These are phyloP conservation scores for Drosophila kurseongensis DNA, from an alignment of 1,140 invertebrate genomes.

Conservation along the genomic window DNA sequence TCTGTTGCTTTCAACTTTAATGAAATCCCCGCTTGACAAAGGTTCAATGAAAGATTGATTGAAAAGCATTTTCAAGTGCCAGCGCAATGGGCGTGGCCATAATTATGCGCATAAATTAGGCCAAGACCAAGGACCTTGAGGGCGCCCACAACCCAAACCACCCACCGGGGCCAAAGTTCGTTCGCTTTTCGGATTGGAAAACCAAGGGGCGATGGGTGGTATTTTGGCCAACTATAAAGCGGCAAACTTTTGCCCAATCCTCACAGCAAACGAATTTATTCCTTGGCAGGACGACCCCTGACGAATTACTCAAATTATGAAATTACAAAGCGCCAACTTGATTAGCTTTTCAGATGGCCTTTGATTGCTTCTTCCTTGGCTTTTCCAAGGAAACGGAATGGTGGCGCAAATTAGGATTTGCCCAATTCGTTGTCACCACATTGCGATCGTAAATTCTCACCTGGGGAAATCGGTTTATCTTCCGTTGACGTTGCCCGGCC, in stretches of 20 bases:
- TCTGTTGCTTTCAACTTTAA: slow-evolving; percentile 65
- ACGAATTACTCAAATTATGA: slow-evolving; percentile 70
- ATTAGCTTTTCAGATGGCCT: slow-evolving; percentile 60
- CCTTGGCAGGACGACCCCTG: slow-evolving; percentile 20
- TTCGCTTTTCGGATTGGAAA: slow-evolving; percentile 6
- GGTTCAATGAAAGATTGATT: slow-evolving; percentile 79
- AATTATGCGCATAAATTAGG: slow-evolving; percentile 79
- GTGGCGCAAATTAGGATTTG: slow-evolving; percentile 30
- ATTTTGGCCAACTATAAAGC: slow-evolving; percentile 23
- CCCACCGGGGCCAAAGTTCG: slow-evolving; percentile 28
- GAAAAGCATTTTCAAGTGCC: slow-evolving; percentile 72
- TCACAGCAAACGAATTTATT: slow-evolving; percentile 27
- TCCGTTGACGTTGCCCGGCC: slow-evolving; percentile 19
- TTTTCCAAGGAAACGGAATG: background rate
- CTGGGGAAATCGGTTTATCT: slow-evolving; percentile 63
- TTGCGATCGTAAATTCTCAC: slow-evolving; percentile 70
- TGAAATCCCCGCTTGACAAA: slow-evolving; percentile 76
- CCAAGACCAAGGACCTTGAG: slow-evolving; percentile 31
- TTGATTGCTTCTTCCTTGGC: slow-evolving; percentile 49
- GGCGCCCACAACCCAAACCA: background rate
- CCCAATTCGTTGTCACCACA: slow-evolving; percentile 49
- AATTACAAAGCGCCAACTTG: slow-evolving; percentile 69
- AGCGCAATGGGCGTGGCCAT: slow-evolving; percentile 54
- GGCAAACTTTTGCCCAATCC: slow-evolving; percentile 8
- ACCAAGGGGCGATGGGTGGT: background rate